A percentile compares a stretch with the other conserved stretches of the same genome.
These are phyloP conservation scores for Tragelaphus buxtoni DNA, from an alignment of 2,113 vertebrate species.

Conservation along the genomic window DNA sequence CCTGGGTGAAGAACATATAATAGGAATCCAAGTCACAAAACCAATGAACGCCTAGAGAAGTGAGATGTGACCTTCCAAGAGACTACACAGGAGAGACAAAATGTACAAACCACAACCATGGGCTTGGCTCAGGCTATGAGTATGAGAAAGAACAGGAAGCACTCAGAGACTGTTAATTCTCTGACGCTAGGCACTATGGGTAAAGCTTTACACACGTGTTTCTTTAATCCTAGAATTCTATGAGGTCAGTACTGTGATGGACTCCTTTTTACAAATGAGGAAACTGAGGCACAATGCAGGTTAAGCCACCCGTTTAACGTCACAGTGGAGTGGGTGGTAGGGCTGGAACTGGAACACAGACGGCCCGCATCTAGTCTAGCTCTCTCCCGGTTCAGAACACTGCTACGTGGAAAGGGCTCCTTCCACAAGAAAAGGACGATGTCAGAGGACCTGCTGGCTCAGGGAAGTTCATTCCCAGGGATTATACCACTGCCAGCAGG, in stretches of 20 bases:
- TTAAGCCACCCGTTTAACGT: background rate
- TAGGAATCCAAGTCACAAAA: background rate
- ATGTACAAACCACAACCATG: background rate
- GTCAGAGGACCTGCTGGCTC: background rate
- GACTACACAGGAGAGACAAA: background rate
- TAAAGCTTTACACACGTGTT: background rate
- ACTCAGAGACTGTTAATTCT: accelerated
- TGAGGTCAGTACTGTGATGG: background rate
- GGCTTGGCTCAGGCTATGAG: background rate
- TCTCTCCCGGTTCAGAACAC: background rate
- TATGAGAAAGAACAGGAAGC: background rate
- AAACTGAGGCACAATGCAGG: background rate
- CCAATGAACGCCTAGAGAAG: background rate
- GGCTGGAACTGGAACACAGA: background rate
- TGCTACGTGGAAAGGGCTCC: background rate
- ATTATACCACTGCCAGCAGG: background rate
- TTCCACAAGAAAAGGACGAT: background rate
- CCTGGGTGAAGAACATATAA: background rate
- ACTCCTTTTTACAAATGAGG: background rate
- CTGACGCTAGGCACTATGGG: background rate
- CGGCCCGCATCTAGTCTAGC: background rate
- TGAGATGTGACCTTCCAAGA: background rate
- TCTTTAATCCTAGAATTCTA: background rate
- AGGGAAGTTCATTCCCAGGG: background rate
- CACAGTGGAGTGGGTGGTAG: background rate